Evolutionary conservation across 2,888 invertebrate species (phyloP), one percentile per base, ranked within the genome.

Genomic region (Arrhopalites spinosus): DNA sequence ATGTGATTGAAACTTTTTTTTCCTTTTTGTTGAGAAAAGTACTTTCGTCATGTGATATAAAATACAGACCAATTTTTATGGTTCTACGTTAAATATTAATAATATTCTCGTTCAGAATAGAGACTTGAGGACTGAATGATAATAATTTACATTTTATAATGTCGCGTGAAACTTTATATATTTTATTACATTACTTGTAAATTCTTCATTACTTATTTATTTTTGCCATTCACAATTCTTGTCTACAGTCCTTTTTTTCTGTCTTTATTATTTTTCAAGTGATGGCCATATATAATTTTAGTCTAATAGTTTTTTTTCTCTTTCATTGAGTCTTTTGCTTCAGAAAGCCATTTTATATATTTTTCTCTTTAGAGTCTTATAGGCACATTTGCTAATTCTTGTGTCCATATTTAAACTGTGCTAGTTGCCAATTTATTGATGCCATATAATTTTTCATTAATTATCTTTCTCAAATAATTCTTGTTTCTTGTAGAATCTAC

Each of bases 41-140:
- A 3, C n/a, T 20, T 61, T 72, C 11, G 11, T 67, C 2, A 47
- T 50, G 36, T 36, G 36, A 61, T 25, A 25, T 61, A 20, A 5
- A 20, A 20, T 20, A 53, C 15, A 17, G 53, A 23, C 53, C 3
- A 53, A 2, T 20, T 20, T 53, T 17, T 15, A 5, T 53, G 23
- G 17, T 20, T 53, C 36, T 36, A 5, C 47, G 11, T 47, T 13
- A 27, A 25, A 59, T 63, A n/a, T 63, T 25, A 63, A 27, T 3
- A 23, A 53, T 53, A 23, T 53, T 53, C 5, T 17, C 15, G 36
- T 36, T 36, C 36, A 36, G 36, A 11, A 36, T 36, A 36, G 25
- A n/a, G 27, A 61, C 15, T 61, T 25, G 63, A 11, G 20, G 63
- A 63, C 63, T 63, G 63, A 63, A 63, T 63, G 63, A 29, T 63